A percentile compares a stretch with the other conserved stretches of the same genome.
Evolutionary conservation across 2,888 invertebrate species (phyloP).

Genomic region (Mechanitis messenoides): DNA sequence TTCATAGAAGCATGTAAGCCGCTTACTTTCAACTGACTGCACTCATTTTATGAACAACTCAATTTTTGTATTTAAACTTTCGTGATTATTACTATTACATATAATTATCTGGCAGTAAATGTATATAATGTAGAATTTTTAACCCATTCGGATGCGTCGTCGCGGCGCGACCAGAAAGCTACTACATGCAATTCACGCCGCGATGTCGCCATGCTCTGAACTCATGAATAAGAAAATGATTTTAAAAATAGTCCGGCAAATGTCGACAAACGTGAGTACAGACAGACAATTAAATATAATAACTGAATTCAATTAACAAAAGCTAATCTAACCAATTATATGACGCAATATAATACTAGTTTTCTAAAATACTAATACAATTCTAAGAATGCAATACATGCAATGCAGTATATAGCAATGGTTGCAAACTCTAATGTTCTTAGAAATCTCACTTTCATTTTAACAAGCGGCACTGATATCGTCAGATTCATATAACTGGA

Average conservation of each 20-base stretch:
- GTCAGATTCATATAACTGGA: constrained; percentile 3
- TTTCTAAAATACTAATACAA: neutral
- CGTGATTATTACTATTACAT: too few species aligned
- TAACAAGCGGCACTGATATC: neutral
- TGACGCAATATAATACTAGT: neutral
- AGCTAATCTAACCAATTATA: neutral
- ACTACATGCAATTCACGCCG: too few species aligned
- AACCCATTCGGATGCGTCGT: too few species aligned
- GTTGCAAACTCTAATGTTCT: neutral
- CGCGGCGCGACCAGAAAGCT: too few species aligned
- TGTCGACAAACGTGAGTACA: too few species aligned
- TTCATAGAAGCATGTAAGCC: constrained; percentile 58
- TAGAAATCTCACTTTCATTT: constrained; percentile 12
- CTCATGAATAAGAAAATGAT: too few species aligned
- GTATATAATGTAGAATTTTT: too few species aligned
- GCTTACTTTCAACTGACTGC: constrained; percentile 49
- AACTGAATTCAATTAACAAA: neutral
- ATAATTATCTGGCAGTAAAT: too few species aligned
- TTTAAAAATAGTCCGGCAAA: too few species aligned
- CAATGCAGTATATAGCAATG: neutral
- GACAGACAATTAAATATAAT: too few species aligned
- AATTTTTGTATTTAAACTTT: neutral
- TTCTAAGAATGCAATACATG: too few species aligned
- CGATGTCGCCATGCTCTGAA: too few species aligned
- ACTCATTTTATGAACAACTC: neutral